These are phyloP conservation scores for Phoxinus phoxinus DNA, from an alignment of 2,113 vertebrate species.

Conservation along the genomic window DNA sequence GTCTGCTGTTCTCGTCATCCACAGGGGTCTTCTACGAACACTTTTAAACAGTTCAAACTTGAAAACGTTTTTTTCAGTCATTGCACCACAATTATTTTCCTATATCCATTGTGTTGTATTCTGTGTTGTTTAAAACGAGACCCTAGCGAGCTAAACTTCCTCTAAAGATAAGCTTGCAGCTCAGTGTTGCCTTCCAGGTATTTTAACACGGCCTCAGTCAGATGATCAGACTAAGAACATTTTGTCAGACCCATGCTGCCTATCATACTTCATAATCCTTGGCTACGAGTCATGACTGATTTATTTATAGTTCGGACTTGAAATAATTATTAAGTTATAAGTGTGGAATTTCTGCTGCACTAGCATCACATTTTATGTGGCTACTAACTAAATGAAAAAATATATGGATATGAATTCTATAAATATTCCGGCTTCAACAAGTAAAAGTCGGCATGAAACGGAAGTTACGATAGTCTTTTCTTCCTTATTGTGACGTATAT, in stretches of 20 bases:
- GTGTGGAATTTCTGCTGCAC: neutral
- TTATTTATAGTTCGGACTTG: slow-evolving; percentile 8
- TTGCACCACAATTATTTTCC: neutral
- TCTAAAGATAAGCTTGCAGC: neutral
- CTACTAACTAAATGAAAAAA: neutral
- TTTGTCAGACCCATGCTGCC: slow-evolving; percentile 2
- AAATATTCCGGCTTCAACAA: neutral
- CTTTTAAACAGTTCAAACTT: slow-evolving; percentile 7
- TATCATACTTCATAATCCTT: slow-evolving; percentile 13
- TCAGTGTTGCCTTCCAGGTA: neutral
- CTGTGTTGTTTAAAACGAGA: neutral
- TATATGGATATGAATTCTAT: neutral
- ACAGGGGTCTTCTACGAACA: neutral
- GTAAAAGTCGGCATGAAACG: no score
- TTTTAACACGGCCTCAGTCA: slow-evolving; percentile 13
- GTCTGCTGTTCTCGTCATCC: slow-evolving; percentile 5
- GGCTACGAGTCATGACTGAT: neutral
- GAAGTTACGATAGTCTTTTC: no score
- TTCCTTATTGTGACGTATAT: no score
- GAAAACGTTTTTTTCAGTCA: slow-evolving; percentile 16
- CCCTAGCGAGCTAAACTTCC: neutral
- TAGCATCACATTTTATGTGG: neutral
- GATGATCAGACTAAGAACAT: slow-evolving; percentile 30
- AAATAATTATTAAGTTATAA: neutral
- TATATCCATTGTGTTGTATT: neutral